Evolutionary conservation across 2,113 vertebrate species (phyloP).

Genomic region (Misgurnus anguillicaudatus): DNA sequence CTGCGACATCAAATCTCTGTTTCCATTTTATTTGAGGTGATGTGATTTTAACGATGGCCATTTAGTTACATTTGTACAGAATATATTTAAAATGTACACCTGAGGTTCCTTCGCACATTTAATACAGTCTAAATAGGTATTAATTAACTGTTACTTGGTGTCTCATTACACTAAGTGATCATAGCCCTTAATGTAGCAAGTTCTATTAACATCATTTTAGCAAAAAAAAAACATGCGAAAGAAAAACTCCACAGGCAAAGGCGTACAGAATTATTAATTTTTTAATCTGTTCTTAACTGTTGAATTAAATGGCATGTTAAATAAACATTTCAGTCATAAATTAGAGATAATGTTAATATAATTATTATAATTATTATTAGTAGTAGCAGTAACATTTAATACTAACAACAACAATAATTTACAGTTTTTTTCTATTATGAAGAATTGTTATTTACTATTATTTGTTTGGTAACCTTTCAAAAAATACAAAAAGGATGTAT

Average conservation of each 20-base stretch:
- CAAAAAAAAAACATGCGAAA: neutral
- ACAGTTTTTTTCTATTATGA: too few relatives aligned
- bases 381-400: too few relatives aligned
- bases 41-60: constrained; percentile 38
- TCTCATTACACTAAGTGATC: constrained; percentile 26
- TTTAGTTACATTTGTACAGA: constrained; percentile 6
- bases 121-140: constrained; percentile 22
- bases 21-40: constrained; percentile 36
- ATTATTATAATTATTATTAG: too few relatives aligned
- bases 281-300: neutral
- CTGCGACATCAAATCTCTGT: neutral
- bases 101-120: constrained; percentile 21
- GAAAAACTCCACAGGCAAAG: neutral
- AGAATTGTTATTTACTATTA: too few relatives aligned
- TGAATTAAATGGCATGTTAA: neutral
- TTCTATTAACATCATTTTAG: constrained; percentile 11
- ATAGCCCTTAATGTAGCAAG: constrained; percentile 14
- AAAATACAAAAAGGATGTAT: too few relatives aligned
- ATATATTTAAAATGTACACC: constrained; percentile 20
- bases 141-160: neutral
- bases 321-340: too few relatives aligned
- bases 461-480: too few relatives aligned
- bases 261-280: neutral
- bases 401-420: too few relatives aligned
- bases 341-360: too few relatives aligned